A percentile compares a stretch with the other conserved stretches of the same genome.
phyloP scores from a whole-genome alignment of 2,797 vertebrate species.

The Eupleurogrammus muticus region DNA sequence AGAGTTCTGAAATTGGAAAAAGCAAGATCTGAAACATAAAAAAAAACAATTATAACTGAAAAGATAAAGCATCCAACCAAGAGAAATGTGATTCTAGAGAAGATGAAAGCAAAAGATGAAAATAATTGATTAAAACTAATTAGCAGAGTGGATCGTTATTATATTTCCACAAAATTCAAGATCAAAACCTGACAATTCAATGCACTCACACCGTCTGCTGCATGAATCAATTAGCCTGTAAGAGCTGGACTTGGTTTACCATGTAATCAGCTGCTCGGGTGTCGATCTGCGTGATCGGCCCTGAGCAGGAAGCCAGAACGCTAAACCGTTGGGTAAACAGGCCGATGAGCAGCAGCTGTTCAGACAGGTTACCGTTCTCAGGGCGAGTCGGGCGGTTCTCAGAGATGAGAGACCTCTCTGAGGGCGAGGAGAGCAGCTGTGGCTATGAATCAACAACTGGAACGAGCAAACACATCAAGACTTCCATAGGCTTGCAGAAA shows the following conservation, averaged over 20 bases:
- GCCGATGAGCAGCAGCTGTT: conserved; percentile 8
- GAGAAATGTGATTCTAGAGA: no score
- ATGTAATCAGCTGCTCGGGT: neutral
- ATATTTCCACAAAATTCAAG: no score
- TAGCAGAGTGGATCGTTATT: no score
- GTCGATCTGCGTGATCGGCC: neutral
- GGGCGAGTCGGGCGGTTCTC: neutral
- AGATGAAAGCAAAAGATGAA: no score
- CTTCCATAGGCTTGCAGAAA: neutral
- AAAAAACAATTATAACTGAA: no score
- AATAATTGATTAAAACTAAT: no score
- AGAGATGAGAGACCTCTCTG: neutral
- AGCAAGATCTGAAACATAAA: no score
- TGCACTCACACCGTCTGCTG: neutral
- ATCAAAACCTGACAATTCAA: no score
- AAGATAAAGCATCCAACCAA: no score
- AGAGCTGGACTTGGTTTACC: neutral
- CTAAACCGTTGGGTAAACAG: conserved; percentile 1
- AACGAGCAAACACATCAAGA: neutral
- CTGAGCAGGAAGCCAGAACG: conserved; percentile 5
- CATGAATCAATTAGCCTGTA: neutral
- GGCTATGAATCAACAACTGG: neutral
- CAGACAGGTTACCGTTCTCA: neutral
- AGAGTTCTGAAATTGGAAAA: no score
- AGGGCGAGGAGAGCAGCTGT: conserved; percentile 17